A percentile compares a stretch with the other conserved stretches of the same genome.
Evolutionary conservation across 2,888 invertebrate genomes (phyloP).

Genomic region (Eupithecia abbreviata): DNA sequence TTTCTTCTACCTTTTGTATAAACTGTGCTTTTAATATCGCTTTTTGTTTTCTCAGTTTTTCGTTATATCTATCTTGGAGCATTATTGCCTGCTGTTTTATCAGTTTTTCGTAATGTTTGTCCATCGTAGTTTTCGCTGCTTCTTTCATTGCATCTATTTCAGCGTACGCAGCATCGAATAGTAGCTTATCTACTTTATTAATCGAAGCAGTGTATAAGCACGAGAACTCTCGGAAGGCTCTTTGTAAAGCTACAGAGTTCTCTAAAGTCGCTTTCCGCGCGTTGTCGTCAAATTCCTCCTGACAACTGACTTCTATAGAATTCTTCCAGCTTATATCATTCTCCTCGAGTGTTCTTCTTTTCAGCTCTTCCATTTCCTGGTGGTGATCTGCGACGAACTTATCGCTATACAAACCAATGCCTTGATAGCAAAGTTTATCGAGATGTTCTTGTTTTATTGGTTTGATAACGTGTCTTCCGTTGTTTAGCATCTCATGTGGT

Average conservation of each 20-base stretch:
- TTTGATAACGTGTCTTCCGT: slow-evolving; percentile 62
- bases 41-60: slow-evolving; percentile 59
- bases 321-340: slow-evolving; percentile 64
- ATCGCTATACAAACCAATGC: slow-evolving; percentile 60
- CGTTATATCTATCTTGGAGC: slow-evolving; percentile 61
- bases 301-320: slow-evolving; percentile 49
- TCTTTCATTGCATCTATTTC: slow-evolving; percentile 61
- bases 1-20: slow-evolving; percentile 54
- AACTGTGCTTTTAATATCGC: slow-evolving; percentile 60
- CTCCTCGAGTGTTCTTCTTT: slow-evolving; percentile 51
- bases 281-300: slow-evolving; percentile 53
- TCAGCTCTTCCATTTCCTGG: slow-evolving; percentile 56
- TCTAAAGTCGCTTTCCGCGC: slow-evolving; percentile 49
- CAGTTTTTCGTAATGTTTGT: slow-evolving; percentile 52
- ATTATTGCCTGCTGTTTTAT: slow-evolving; percentile 64
- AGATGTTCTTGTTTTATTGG: slow-evolving; percentile 63
- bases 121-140: slow-evolving; percentile 59
- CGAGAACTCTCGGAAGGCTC: slow-evolving; percentile 63
- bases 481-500: slow-evolving; percentile 62
- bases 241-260: slow-evolving; percentile 61
- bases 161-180: slow-evolving; percentile 58
- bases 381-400: slow-evolving; percentile 55
- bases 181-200: slow-evolving; percentile 62
- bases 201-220: slow-evolving; percentile 60
- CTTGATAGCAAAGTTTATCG: slow-evolving; percentile 60